These are phyloP conservation scores for Molorchus minor DNA, from an alignment of 2,888 invertebrate species.

Conservation along the genomic window DNA sequence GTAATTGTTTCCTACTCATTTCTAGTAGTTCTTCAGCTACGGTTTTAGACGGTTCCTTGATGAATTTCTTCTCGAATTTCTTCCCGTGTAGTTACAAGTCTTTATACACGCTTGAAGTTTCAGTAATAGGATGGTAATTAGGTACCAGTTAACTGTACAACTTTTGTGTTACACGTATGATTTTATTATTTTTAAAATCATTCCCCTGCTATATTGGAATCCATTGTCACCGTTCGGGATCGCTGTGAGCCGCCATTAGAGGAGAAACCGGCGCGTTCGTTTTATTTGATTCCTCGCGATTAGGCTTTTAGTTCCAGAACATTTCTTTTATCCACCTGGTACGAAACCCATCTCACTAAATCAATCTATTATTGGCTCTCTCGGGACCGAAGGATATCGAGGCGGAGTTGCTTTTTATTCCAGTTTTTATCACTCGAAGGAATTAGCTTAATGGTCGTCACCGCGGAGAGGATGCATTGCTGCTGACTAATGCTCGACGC, in stretches of 20 bases:
- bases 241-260: not conserved
- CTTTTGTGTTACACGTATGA: not conserved
- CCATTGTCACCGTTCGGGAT: not conserved
- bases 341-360: slow-evolving; percentile 21
- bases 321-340: slow-evolving; percentile 24
- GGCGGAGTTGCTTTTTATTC: slow-evolving; percentile 12
- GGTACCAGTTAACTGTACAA: not conserved
- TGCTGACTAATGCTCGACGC: not conserved
- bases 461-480: not conserved
- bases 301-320: slow-evolving; percentile 22
- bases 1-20: too few species aligned
- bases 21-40: too few species aligned
- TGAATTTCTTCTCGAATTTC: too few species aligned
- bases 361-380: slow-evolving; percentile 23
- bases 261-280: not conserved
- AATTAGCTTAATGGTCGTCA: slow-evolving; percentile 17
- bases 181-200: too few species aligned
- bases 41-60: too few species aligned
- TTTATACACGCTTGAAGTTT: too few species aligned
- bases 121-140: not conserved
- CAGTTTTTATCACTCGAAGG: slow-evolving; percentile 11
- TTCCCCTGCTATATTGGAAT: too few species aligned
- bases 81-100: too few species aligned
- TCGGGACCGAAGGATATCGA: slow-evolving; percentile 15
- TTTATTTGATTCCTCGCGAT: slow-evolving; percentile 19